Evolutionary conservation across 2,888 invertebrate genomes (phyloP), one percentile per base, ranked within the genome.

Genomic region (Anorthoa munda): DNA sequence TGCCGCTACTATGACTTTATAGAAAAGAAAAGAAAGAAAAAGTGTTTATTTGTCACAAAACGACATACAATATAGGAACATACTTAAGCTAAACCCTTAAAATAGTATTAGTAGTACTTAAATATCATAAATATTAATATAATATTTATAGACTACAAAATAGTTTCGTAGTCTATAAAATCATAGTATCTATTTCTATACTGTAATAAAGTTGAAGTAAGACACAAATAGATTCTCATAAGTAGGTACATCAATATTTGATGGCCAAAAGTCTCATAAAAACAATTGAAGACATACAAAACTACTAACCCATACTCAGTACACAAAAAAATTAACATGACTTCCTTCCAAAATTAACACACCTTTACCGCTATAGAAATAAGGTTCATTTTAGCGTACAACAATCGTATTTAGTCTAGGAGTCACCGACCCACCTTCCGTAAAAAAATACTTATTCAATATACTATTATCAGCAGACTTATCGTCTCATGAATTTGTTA

Each of bases 251-350:
- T 50, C 2, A 55, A 48, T 48, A 63, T 51, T 77, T 66, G 21
- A 56, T 59, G 45, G 31, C 15, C 21, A 17, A 31, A 45, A 48
- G 12, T 23, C 21, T 15, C 45, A 63, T 64, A 81, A 75, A 83
- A 81, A 85, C 69, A 56, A 59, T 50, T 56, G 63, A 79, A 79
- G 81, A 81, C 84, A 84, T 70, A 88, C 67, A 85, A 66, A 84
- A 84, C 86, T 83, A 86, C 80, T 89, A 85, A 87, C 89, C 86
- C 63, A 88, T 60, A 79, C 61, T 13, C 48, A 0, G 12, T 66
- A 55, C 53, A 48, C 1, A n/a, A 53, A 46, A 72, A 72, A 61
- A 82, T 26, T 46, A 55, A 56, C 69, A 26, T 46, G 12, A 59
- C 23, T 48, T 53, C 55, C 70, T 66, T 50, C 31, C 39, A 46